Evolutionary conservation across 2,113 vertebrate genomes (phyloP), one percentile per base, ranked within the genome.

Genomic region (Gallinago media): DNA sequence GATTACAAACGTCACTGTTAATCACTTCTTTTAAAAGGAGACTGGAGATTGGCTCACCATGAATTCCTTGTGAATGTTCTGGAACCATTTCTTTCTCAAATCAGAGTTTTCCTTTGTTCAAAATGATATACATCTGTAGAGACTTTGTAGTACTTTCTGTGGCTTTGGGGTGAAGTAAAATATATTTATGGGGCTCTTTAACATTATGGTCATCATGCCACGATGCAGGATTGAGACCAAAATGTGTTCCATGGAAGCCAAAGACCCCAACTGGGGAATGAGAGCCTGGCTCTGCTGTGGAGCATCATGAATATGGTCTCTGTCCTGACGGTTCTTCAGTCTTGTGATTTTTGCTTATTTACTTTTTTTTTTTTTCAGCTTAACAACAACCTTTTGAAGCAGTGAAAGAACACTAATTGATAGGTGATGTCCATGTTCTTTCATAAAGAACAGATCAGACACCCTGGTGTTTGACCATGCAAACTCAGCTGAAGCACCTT

Each of bases 261-360:
- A n/a, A 76, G 71, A 46, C 62, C 8, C 27, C 0, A 2, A 9
- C 5, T 4, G 15, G 61, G 50, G 46, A 80, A 6, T 0, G 4
- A 23, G 61, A 75, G 11, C 54, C 26, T 1, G 0, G 9, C n/a
- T 40, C 23, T 15, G 20, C 22, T 58, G 25, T 36, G 32, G 38
- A 63, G 47, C 5, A 4, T 65, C 14, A 21, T 9, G 10, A 50
- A 18, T 34, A 42, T 7, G 1, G 7, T 36, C 11, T 49, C 44
- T 19, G 32, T 44, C 44, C 44, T 59, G 25, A n/a, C 3, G 6
- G 3, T 27, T 75, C 8, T 31, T 68, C 3, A 5, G 29, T 61
- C 38, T 54, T 59, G 31, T 27, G 62, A 42, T 49, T 42, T 46
- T 67, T 75, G n/a, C 19, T 42, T 17, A 13, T 20, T 85, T 50